Evolutionary conservation across 2,888 invertebrate species (phyloP), one percentile per base, ranked within the genome.

Genomic region (Danaus chrysippus): DNA sequence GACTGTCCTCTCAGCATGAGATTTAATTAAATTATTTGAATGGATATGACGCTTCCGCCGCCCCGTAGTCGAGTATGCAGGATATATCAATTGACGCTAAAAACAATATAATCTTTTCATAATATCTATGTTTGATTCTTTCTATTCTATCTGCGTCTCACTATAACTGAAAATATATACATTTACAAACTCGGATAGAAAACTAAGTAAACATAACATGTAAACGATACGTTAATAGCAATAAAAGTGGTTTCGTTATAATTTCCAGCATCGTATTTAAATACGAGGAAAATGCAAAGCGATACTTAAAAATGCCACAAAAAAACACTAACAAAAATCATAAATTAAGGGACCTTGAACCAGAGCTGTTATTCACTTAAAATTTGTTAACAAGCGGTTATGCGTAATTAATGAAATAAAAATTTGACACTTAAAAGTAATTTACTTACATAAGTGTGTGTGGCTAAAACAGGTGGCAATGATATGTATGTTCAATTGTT

Each of bases 1-100:
- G 80, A 78, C 80, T 84, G 86, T 81, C 82, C 84, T 84, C 79
- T 78, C 81, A 75, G 77, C 78, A 75, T 78, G 79, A 78, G 82
- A 83, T 84, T 86, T 88, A 88, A 90, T 90, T 88, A 85, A 89
- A 90, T 90, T 89, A 90, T 89, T 86, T 78, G 86, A 89, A 84
- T 86, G 87, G 87, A 81, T 81, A 82, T 88, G 83, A 81, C 83
- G 86, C 84, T 88, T 89, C 90, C 90, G 89, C 76, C 80, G 82
- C 74, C 75, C 73, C 75, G 72, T 72, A 75, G 72, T 73, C 77
- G 71, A 73, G 76, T 75, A 68, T 77, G 79, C 87, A 88, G 90
- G 90, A 90, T 86, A 87, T 79, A 79, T 76, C 89, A 90, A 90
- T 90, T 89, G 85, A 75, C 76, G 82, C 81, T 80, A 75, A 75